A percentile compares a stretch with the other conserved stretches of the same genome.
Conservation (phyloP, 2,888 invertebrate species). For the Acanthoscelides obtectus region DNA sequence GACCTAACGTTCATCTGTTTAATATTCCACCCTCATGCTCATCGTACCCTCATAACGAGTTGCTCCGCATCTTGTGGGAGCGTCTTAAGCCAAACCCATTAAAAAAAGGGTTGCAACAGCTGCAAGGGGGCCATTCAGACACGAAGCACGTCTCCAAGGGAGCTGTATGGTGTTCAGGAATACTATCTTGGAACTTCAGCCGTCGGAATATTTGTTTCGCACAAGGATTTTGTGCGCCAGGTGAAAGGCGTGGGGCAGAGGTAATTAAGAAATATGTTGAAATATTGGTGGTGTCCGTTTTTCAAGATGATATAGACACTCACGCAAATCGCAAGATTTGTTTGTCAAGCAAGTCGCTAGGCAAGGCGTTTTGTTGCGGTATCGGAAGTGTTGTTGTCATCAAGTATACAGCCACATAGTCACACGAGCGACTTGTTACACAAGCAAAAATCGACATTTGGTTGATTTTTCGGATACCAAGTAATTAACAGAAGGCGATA, state of each 20-base stretch:
- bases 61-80: neutral
- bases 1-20: neutral
- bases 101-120: neutral
- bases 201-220: neutral
- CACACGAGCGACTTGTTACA: too few relatives aligned
- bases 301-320: too few relatives aligned
- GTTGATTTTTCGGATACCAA: too few relatives aligned
- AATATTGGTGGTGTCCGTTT: too few relatives aligned
- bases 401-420: too few relatives aligned
- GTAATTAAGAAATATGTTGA: neutral
- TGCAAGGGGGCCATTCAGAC: neutral
- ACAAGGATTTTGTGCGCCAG: neutral
- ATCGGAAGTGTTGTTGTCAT: too few relatives aligned
- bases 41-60: neutral
- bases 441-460: too few relatives aligned
- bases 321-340: too few relatives aligned
- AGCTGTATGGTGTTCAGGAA: neutral
- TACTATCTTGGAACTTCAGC: neutral
- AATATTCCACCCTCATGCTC: neutral
- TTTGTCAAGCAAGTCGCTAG: too few relatives aligned
- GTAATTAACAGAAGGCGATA: too few relatives aligned
- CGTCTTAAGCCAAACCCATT: neutral
- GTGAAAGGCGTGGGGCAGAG: neutral
- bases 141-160: neutral
- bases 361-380: too few relatives aligned